These are phyloP conservation scores for Amitus sp. DNA, from an alignment of 2,888 invertebrate genomes.

Conservation along the genomic window DNA sequence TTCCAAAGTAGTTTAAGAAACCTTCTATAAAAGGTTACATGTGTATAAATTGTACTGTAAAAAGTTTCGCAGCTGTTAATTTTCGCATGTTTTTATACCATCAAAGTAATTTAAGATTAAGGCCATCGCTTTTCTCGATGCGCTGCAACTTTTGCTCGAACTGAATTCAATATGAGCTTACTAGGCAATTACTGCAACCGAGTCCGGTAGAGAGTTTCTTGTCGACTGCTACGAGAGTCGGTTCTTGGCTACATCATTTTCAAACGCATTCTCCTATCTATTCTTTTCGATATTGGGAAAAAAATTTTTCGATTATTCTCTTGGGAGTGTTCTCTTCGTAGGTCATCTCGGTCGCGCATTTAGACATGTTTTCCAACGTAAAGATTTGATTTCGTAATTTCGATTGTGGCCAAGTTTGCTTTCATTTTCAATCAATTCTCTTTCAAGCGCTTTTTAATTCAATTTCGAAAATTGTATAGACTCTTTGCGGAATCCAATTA, in stretches of 20 bases:
- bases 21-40: not conserved
- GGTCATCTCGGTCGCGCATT: not conserved
- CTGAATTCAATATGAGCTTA: slow-evolving; percentile 10
- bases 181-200: not conserved
- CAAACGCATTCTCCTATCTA: no score
- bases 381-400: no score
- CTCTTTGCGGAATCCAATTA: slow-evolving; percentile 24
- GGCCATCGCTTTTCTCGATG: slow-evolving; percentile 14
- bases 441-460: not conserved
- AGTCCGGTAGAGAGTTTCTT: not conserved
- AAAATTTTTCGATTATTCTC: no score
- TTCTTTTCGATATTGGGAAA: no score
- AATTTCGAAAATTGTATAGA: slow-evolving; percentile 11
- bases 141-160: slow-evolving; percentile 16
- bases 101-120: not conserved
- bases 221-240: no score
- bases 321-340: not conserved
- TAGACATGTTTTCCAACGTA: not conserved
- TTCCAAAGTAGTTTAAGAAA: not conserved
- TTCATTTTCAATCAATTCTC: not conserved
- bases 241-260: no score
- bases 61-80: no score
- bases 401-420: no score
- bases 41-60: not conserved
- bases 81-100: not conserved